phyloP scores from a whole-genome alignment of 2,888 invertebrate species.

The Stenodema calcarata region DNA sequence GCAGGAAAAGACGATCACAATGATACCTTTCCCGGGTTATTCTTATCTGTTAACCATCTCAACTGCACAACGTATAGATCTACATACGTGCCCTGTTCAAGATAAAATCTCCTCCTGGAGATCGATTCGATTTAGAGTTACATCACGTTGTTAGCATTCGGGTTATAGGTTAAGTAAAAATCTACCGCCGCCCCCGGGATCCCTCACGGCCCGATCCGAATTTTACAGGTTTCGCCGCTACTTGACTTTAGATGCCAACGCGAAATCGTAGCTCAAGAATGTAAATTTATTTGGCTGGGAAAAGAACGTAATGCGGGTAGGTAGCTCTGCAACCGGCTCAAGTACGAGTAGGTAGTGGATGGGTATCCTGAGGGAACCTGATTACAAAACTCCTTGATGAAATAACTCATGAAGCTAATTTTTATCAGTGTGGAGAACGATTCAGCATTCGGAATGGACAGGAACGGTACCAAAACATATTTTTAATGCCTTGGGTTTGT shows the following conservation, averaged over 20 bases:
- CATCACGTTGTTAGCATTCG: not conserved
- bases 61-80: not conserved
- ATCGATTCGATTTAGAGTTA: not conserved
- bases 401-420: not conserved
- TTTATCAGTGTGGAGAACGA: not conserved
- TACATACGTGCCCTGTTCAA: not conserved
- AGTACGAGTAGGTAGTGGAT: too few species aligned
- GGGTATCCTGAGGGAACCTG: not conserved
- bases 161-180: slow-evolving; percentile 8
- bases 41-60: not conserved
- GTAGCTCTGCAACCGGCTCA: not conserved
- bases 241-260: not conserved
- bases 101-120: not conserved
- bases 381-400: slow-evolving; percentile 4
- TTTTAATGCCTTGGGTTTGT: too few species aligned
- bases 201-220: not conserved
- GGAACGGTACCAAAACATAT: too few species aligned
- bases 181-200: not conserved
- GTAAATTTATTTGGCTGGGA: not conserved
- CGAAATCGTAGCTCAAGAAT: not conserved
- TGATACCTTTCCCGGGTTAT: not conserved
- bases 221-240: not conserved
- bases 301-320: not conserved
- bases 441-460: too few species aligned
- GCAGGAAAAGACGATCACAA: not conserved